These are phyloP conservation scores for Anarsia innoxiella DNA, from an alignment of 2,888 invertebrate species.

Conservation along the genomic window DNA sequence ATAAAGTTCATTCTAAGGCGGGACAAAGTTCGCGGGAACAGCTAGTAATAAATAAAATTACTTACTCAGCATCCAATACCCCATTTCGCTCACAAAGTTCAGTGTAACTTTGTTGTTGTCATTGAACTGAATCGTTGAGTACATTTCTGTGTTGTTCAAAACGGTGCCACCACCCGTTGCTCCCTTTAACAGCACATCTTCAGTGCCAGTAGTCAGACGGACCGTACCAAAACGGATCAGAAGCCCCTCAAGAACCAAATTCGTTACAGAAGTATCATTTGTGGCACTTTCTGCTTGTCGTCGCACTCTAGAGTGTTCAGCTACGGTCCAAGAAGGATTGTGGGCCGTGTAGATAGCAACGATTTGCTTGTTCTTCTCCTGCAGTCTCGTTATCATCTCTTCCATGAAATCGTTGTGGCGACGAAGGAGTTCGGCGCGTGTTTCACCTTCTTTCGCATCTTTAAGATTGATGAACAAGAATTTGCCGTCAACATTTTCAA, in stretches of 20 bases:
- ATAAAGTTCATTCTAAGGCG: too few relatives aligned
- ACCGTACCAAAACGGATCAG: conserved; percentile 28
- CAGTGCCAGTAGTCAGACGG: not conserved
- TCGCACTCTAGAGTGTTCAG: conserved; percentile 40
- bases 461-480: conserved; percentile 74
- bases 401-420: conserved; percentile 78
- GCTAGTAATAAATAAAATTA: conserved; percentile 12
- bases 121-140: conserved; percentile 34
- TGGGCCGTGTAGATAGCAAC: conserved; percentile 75
- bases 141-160: conserved; percentile 17
- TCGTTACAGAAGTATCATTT: conserved; percentile 17
- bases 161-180: conserved; percentile 12
- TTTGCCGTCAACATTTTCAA: conserved; percentile 56
- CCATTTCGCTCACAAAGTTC: conserved; percentile 35
- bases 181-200: not conserved
- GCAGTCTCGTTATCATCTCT: conserved; percentile 63
- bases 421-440: conserved; percentile 68
- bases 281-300: conserved; percentile 31
- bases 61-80: conserved; percentile 66
- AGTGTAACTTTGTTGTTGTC: conserved; percentile 33
- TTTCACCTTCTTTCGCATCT: conserved; percentile 73
- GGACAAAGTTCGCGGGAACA: too few relatives aligned
- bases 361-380: conserved; percentile 56
- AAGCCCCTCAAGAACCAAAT: conserved; percentile 29
- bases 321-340: conserved; percentile 66